A percentile compares a stretch with the other conserved stretches of the same genome.
Evolutionary conservation across 2,888 invertebrate species (phyloP).

Genomic region (Pemphredon lugubris): DNA sequence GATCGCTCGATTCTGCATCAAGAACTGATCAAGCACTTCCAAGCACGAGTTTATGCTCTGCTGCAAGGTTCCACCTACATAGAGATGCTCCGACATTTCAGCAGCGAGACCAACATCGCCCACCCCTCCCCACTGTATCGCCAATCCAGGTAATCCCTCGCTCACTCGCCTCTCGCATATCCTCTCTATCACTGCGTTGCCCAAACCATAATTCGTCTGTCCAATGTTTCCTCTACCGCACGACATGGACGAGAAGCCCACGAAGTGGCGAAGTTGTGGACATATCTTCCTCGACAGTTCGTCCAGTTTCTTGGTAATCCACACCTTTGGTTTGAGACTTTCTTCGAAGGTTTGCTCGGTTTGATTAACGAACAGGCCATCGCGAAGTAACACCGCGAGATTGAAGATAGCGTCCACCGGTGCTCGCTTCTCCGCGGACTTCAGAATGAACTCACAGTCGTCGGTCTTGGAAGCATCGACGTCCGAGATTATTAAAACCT

Average conservation of each 20-base stretch:
- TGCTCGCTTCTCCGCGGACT: conserved; percentile 81
- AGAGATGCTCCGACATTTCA: conserved; percentile 84
- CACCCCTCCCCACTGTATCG: conserved; percentile 86
- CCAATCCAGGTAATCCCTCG: conserved; percentile 82
- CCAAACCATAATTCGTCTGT: conserved; percentile 86
- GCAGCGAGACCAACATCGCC: conserved; percentile 90
- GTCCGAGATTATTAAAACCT: conserved; percentile 86
- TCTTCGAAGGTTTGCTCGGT: conserved; percentile 81
- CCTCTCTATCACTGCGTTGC: conserved; percentile 89
- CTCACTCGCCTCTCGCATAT: conserved; percentile 58
- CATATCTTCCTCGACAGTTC: conserved; percentile 82
- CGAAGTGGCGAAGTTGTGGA: conserved; percentile 82
- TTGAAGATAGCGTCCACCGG: conserved; percentile 87
- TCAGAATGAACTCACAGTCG: conserved; percentile 88
- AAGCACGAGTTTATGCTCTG: conserved; percentile 93
- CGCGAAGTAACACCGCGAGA: conserved; percentile 84
- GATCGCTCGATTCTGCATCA: conserved; percentile 85
- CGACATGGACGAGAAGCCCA: conserved; percentile 86
- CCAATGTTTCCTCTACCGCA: conserved; percentile 86
- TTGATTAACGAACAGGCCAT: conserved; percentile 83
- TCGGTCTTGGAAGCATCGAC: conserved; percentile 86
- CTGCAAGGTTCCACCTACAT: conserved; percentile 91
- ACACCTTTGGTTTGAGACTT: conserved; percentile 84
- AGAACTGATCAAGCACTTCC: conserved; percentile 87
- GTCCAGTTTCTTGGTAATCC: conserved; percentile 84